Conservation (phyloP, 2,797 vertebrate genomes). For the Martes flavigula region DNA sequence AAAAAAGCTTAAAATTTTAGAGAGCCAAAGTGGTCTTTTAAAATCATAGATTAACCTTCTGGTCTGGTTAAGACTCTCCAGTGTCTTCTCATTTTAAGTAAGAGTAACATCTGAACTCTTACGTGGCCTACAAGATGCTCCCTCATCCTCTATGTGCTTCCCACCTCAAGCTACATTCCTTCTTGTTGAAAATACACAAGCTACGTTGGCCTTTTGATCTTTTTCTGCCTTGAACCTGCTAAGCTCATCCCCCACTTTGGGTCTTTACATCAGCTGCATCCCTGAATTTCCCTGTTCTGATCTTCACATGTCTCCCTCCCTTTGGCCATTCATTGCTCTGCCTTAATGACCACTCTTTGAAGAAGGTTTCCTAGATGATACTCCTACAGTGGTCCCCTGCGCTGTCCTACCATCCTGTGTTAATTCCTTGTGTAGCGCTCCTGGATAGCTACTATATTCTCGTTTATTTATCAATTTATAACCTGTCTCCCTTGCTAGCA, state of each 20-base stretch:
- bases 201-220: background rate
- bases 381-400: background rate
- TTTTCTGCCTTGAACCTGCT: background rate
- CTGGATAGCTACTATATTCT: background rate
- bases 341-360: background rate
- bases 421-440: background rate
- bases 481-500: background rate
- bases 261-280: background rate
- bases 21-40: background rate
- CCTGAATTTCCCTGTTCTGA: background rate
- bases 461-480: background rate
- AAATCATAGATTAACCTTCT: background rate
- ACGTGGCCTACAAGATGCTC: background rate
- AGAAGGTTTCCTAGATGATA: background rate
- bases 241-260: background rate
- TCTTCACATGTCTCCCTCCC: background rate
- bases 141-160: background rate
- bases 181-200: background rate
- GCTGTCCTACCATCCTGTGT: background rate
- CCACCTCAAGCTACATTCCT: background rate
- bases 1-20: background rate
- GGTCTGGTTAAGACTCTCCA: background rate
- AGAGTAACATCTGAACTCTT: background rate
- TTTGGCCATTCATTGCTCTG: background rate
- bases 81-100: background rate